Percentiles rank a stretch among this genome's conserved stretches.
phyloP scores from a whole-genome alignment of 2,797 vertebrate species.

The Semaprochilodus insignis region DNA sequence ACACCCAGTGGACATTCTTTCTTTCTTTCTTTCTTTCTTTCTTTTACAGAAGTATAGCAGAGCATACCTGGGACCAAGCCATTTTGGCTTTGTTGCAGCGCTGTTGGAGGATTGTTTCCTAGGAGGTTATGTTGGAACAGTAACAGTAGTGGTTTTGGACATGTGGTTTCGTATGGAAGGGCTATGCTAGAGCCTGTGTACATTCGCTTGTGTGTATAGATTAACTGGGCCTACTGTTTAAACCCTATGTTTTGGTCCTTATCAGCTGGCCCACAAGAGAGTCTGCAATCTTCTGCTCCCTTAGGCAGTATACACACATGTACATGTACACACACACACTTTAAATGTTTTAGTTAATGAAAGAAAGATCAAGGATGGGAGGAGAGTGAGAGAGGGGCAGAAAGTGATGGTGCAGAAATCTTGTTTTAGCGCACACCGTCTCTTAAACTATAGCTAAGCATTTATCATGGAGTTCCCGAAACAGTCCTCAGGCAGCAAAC shows the following conservation, averaged over 20 bases:
- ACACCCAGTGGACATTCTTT: constrained; percentile 6
- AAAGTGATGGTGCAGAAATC: not conserved
- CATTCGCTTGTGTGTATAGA: constrained; percentile 39
- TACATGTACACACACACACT: not conserved
- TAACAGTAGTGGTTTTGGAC: not conserved
- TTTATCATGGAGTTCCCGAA: constrained; percentile 3
- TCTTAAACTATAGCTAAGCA: not conserved
- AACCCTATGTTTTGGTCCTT: constrained; percentile 70
- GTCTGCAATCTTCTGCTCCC: constrained; percentile 66
- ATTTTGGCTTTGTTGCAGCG: not conserved
- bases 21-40: not conserved
- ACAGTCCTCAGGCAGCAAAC: not conserved
- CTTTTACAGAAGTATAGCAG: not conserved
- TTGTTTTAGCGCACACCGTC: not conserved
- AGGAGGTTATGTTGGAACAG: constrained; percentile 6
- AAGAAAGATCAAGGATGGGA: not conserved
- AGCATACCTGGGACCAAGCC: not conserved
- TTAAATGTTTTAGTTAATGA: constrained; percentile 7
- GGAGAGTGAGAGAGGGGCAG: not conserved
- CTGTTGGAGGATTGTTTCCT: constrained; percentile 10
- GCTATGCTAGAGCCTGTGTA: constrained; percentile 12
- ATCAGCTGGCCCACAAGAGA: constrained; percentile 76
- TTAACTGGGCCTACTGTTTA: constrained; percentile 64
- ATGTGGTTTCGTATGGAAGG: not conserved
- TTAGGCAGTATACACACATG: constrained; percentile 4